phyloP scores from a whole-genome alignment of 2,888 invertebrate species.

The Fissipunctia ypsillon region DNA sequence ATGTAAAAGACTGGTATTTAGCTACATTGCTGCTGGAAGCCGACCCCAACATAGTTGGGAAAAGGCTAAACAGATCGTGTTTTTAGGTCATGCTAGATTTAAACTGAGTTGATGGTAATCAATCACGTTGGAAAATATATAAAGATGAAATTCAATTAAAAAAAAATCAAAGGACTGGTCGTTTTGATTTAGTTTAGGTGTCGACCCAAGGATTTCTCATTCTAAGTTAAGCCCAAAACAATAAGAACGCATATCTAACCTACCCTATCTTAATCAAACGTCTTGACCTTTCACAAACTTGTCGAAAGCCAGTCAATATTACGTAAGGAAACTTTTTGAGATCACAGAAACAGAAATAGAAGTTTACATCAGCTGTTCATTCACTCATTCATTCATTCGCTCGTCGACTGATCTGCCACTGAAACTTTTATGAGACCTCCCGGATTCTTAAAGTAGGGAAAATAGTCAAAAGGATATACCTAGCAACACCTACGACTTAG shows the following conservation, averaged over 20 bases:
- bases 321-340: slow-evolving; percentile 7
- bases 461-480: background rate
- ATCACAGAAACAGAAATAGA: background rate
- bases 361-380: slow-evolving; percentile 2
- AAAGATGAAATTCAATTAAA: background rate
- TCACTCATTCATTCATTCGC: too few species aligned
- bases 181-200: background rate
- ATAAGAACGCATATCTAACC: slow-evolving; percentile 14
- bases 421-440: background rate
- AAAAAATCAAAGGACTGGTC: background rate
- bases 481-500: background rate
- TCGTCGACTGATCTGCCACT: background rate
- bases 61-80: too few species aligned
- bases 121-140: background rate
- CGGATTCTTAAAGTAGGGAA: background rate
- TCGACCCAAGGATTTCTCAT: background rate
- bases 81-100: background rate
- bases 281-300: slow-evolving; percentile 13
- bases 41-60: too few species aligned
- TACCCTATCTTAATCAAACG: slow-evolving; percentile 16
- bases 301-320: slow-evolving; percentile 2
- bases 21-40: too few species aligned
- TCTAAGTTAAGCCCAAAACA: slow-evolving; percentile 20
- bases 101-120: background rate
- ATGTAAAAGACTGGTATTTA: too few species aligned